These are phyloP conservation scores for Rotaria magnacalcarata DNA, from an alignment of 2,888 invertebrate genomes.

Conservation along the genomic window DNA sequence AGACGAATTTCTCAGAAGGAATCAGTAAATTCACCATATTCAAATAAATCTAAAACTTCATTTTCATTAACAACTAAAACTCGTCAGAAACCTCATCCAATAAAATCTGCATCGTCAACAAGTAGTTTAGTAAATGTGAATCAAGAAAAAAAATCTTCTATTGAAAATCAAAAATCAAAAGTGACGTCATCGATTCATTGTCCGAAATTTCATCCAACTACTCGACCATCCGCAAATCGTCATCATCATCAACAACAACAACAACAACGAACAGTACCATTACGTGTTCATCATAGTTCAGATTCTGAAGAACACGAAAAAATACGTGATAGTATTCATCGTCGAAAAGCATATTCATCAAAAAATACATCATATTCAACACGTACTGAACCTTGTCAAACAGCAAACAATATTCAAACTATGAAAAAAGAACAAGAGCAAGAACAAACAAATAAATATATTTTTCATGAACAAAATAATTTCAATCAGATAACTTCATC, in stretches of 20 bases:
- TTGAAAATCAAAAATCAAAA: background rate
- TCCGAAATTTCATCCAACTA: background rate
- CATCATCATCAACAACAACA: background rate
- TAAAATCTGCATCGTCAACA: background rate
- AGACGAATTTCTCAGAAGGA: background rate
- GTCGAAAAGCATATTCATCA: background rate
- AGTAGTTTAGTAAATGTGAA: background rate
- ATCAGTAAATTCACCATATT: background rate
- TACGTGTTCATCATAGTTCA: background rate
- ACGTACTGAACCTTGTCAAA: background rate
- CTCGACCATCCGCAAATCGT: background rate
- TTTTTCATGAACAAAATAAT: background rate
- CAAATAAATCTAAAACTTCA: background rate
- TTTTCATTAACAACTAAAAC: background rate
- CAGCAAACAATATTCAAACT: background rate
- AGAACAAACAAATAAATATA: background rate
- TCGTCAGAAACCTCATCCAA: background rate
- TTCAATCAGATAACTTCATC: background rate
- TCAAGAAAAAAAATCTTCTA: background rate
- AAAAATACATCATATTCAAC: background rate
- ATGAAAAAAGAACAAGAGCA: conserved; percentile 7
- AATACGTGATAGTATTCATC: background rate
- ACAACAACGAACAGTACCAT: background rate
- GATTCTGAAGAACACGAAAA: background rate
- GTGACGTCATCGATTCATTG: background rate